Conservation (phyloP, 2,113 vertebrate species). For the Cyanoramphus novaezelandiae region DNA sequence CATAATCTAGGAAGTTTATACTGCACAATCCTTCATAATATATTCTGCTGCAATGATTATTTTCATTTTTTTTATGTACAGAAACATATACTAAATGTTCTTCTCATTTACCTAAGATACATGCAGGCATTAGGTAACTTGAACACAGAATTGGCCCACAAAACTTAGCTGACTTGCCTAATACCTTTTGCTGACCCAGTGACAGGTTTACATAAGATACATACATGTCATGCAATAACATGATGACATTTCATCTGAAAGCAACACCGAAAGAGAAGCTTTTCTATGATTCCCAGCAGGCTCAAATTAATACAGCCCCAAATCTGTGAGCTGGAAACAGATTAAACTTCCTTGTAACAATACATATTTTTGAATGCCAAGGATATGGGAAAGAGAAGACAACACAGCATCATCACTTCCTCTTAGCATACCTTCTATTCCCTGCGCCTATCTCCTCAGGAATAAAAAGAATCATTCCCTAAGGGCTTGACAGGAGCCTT, state of each 20-base stretch:
- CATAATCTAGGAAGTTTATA: background rate
- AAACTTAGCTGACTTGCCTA: background rate
- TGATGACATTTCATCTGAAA: background rate
- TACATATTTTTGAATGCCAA: rapidly evolving
- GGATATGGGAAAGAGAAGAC: background rate
- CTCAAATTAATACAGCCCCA: background rate
- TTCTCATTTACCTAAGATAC: background rate
- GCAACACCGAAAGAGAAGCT: background rate
- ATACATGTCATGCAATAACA: background rate
- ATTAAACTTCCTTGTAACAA: background rate
- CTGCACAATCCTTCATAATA: background rate
- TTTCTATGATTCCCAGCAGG: background rate
- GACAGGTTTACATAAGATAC: background rate
- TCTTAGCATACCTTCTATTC: background rate
- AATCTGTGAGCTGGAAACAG: background rate
- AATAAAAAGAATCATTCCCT: background rate
- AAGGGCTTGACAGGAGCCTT: background rate
- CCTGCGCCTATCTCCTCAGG: background rate
- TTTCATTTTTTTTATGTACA: background rate
- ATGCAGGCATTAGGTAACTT: rapidly evolving
- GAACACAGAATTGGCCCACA: background rate
- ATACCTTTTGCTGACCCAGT: background rate
- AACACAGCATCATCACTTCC: background rate
- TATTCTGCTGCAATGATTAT: background rate
- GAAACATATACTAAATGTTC: background rate